Base-by-base conservation (phyloP, 1,140 invertebrate genomes). In the Pemphigus obesinymphae region DNA sequence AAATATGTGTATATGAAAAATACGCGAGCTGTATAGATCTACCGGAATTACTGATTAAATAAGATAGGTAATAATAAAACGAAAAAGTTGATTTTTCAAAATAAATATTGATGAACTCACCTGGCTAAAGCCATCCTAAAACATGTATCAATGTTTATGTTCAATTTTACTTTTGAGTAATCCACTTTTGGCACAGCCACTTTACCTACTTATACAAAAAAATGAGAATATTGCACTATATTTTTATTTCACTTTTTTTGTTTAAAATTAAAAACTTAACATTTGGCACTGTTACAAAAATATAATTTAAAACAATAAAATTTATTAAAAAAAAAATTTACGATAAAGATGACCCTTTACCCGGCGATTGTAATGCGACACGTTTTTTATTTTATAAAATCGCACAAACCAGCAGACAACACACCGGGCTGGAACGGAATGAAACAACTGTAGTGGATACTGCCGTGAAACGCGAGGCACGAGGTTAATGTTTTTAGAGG, bases 361-460 rank as follows among this genome's bases (percentile, higher is more conserved):
- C 76, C 76, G 76, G 26, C 15, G 58, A 61, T 63, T 63, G 31
- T 43, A 17, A 63, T 31, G 26, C 55, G 76, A 80, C 76, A 80
- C 76, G 76, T 45, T 61, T 55, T 76, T 80, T n/a, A n/a, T n/a
- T 13, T 3, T 10, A 63, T 45, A 45, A 15, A 61, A 63, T 63
- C 53, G 53, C 55, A 80, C 76, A 23, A 37, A 61, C 55, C 55
- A 80, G 17, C 55, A 23, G 10, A 61, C 55, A 61, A 23, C 55
- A 80, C 76, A 80, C 76, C 76, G 76, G 76, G 76, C 76, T 80
- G 76, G 76, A 80, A 80, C 76, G 76, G 55, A 80, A 80, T 80
- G 76, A 80, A 61, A 17, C 34, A 26, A 40, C 7, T n/a, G 50
- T 7, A 43, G 34, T 55, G 40, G 3, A n/a, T 26, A 61, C 20